Evolutionary conservation across 2,888 invertebrate genomes (phyloP).

Genomic region (Prosapia bicincta): DNA sequence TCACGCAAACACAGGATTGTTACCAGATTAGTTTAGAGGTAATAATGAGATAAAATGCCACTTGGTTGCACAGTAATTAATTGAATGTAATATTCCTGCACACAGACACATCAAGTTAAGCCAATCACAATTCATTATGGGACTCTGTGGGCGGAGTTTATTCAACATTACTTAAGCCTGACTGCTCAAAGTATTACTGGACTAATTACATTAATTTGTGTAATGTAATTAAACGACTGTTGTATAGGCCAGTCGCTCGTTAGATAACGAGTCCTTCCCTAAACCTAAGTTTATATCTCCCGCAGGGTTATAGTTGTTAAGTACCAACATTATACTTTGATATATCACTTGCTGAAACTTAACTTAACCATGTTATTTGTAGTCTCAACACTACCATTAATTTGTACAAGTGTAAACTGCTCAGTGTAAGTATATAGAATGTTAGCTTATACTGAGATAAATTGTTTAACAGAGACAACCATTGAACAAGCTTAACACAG

Average conservation of each 20-base stretch:
- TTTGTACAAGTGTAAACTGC: not conserved
- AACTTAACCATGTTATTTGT: not conserved
- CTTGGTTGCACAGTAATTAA: not conserved
- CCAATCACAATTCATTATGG: slow-evolving; percentile 2
- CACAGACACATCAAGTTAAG: not conserved
- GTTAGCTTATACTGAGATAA: not conserved
- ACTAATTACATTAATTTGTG: slow-evolving; percentile 2
- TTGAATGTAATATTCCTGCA: slow-evolving; percentile 2
- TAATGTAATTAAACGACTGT: slow-evolving; percentile 2
- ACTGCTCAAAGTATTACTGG: not conserved
- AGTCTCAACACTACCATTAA: not conserved
- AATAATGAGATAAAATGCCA: not conserved
- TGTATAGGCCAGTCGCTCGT: not conserved
- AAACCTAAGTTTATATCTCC: slow-evolving; percentile 2
- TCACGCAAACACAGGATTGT: not conserved
- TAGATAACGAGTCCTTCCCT: not conserved
- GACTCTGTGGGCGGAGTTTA: not conserved
- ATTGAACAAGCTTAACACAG: not conserved
- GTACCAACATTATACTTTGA: not conserved
- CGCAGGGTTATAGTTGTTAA: not conserved
- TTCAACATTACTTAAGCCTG: not conserved
- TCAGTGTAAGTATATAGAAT: not conserved
- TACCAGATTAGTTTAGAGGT: not conserved
- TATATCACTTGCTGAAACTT: not conserved
- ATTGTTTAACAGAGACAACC: not conserved